Evolutionary conservation across 64 coral and sea anemone species (phyloP).

Genomic region (Stichodactyla mertensii): DNA sequence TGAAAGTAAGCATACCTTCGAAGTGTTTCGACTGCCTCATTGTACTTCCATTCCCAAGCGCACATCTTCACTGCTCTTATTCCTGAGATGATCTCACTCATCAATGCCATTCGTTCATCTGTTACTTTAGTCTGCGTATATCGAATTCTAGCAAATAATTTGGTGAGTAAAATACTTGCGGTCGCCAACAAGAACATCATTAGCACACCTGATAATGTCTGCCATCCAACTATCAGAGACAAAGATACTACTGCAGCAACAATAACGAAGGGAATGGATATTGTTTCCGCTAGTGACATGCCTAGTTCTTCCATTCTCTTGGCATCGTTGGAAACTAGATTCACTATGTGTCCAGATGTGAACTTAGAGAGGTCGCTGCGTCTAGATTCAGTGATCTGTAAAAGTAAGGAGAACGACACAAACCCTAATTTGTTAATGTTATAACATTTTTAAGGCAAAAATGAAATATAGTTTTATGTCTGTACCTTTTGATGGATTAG

Average conservation of each 20-base stretch:
- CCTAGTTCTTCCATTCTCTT: no score
- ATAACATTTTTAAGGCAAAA: neutral
- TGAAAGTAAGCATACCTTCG: no score
- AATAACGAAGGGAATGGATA: slow-evolving; percentile 18
- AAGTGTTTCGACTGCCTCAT: no score
- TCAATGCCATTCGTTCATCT: no score
- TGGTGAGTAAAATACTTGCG: neutral
- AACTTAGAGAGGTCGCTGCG: neutral
- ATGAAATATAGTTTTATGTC: no score
- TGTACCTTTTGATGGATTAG: no score
- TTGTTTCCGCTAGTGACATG: neutral
- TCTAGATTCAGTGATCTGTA: slow-evolving; percentile 14
- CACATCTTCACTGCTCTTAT: no score
- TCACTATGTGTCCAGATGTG: neutral
- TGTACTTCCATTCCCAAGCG: no score
- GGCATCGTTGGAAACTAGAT: no score
- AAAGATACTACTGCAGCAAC: neutral
- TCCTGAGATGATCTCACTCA: no score
- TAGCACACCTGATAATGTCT: neutral
- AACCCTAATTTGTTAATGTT: no score
- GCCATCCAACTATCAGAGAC: neutral
- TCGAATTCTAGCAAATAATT: neutral
- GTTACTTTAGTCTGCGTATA: neutral
- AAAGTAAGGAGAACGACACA: neutral
- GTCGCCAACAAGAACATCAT: neutral